Percentiles rank a stretch among this genome's conserved stretches.
phyloP scores from a whole-genome alignment of 92 coral and sea anemone genomes.

The Ricordea florida region DNA sequence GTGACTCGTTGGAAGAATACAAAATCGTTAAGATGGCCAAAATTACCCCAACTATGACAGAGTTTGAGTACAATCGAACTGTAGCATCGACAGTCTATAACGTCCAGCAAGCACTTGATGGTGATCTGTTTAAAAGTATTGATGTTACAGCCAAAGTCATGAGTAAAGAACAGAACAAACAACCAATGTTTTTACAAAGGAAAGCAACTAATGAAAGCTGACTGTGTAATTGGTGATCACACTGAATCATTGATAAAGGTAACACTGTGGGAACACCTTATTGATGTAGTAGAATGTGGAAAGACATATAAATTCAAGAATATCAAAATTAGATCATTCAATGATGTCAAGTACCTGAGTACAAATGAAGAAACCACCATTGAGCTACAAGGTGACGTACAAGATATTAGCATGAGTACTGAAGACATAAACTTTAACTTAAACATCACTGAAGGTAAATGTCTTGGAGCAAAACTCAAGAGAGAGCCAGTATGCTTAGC shows the following conservation, averaged over 20 bases:
- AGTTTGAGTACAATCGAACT: constrained; percentile 43
- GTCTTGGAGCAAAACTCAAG: constrained; percentile 62
- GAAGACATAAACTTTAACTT: constrained; percentile 66
- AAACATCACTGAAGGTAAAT: constrained; percentile 61
- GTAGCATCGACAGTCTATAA: constrained; percentile 49
- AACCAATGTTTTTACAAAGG: constrained; percentile 47
- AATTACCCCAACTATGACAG: constrained; percentile 54
- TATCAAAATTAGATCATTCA: constrained; percentile 54
- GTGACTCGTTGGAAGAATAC: constrained; percentile 54
- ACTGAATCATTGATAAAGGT: constrained; percentile 45
- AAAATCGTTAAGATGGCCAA: constrained; percentile 52
- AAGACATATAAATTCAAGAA: constrained; percentile 55
- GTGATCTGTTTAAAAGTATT: constrained; percentile 50
- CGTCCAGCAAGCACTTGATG: constrained; percentile 59
- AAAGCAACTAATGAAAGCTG: constrained; percentile 62
- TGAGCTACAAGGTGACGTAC: constrained; percentile 49
- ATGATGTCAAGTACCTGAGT: constrained; percentile 52
- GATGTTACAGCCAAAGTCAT: constrained; percentile 66
- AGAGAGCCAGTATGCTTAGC: constrained; percentile 62
- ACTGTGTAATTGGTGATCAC: constrained; percentile 65
- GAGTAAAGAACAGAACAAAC: constrained; percentile 47
- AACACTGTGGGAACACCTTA: constrained; percentile 62
- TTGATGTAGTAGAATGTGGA: constrained; percentile 56
- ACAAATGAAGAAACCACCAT: constrained; percentile 70
- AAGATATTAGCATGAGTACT: constrained; percentile 51